Conservation (phyloP, 2,888 invertebrate species). For the Siphlonurus alternatus region DNA sequence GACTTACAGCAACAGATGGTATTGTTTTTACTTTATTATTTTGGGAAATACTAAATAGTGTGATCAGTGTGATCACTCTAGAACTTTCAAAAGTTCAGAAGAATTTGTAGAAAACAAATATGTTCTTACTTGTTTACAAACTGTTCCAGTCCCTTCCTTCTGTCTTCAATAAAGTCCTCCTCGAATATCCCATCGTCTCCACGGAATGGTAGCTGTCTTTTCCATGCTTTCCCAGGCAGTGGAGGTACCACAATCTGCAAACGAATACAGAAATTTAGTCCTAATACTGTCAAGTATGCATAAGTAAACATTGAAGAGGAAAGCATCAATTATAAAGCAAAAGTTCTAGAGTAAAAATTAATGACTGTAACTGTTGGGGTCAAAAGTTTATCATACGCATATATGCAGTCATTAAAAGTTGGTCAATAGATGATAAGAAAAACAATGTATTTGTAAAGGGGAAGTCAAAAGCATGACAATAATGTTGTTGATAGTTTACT, state of each 20-base stretch:
- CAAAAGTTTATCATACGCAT: no score
- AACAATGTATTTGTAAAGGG: not conserved
- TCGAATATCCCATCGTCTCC: conserved; percentile 99
- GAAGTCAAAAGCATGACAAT: not conserved
- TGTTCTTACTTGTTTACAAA: conserved; percentile 93
- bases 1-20: no score
- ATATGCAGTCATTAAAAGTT: not conserved
- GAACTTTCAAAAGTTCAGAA: no score
- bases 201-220: conserved; percentile 94
- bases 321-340: not conserved
- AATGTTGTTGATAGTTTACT: conserved; percentile 12
- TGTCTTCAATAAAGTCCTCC: conserved; percentile 97
- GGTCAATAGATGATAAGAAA: not conserved
- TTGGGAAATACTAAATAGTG: no score
- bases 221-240: conserved; percentile 95
- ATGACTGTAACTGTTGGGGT: no score
- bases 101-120: no score
- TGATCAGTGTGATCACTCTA: no score
- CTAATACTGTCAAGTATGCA: not conserved
- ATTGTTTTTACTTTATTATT: no score
- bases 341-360: not conserved
- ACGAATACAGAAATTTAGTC: no score
- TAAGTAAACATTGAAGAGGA: not conserved
- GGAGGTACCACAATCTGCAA: conserved; percentile 96
- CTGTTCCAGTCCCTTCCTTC: conserved; percentile 89